phyloP scores from a whole-genome alignment of 92 coral and sea anemone genomes.

The Phenganax stokvisi region DNA sequence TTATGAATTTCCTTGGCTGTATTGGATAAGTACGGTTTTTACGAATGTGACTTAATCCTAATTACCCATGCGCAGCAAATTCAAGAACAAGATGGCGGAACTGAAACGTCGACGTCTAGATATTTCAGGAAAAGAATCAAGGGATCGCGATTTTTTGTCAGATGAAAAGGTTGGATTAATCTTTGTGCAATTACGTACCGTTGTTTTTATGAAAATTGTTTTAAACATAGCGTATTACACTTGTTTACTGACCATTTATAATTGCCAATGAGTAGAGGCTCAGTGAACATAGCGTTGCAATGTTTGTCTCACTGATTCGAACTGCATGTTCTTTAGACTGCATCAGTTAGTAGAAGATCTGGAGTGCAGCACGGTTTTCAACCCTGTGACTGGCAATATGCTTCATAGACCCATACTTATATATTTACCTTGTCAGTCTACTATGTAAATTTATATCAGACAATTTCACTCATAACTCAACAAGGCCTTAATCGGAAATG shows the following conservation, averaged over 20 bases:
- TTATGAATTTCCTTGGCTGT: too few relatives aligned
- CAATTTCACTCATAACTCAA: background rate
- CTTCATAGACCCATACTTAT: too few relatives aligned
- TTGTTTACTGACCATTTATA: background rate
- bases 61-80: slow-evolving; percentile 15
- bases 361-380: too few relatives aligned
- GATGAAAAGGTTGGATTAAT: slow-evolving; percentile 24
- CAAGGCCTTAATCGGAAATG: background rate
- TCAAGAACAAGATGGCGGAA: slow-evolving; percentile 77
- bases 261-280: too few relatives aligned
- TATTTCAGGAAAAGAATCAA: background rate
- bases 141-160: background rate
- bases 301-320: too few relatives aligned
- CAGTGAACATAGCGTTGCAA: too few relatives aligned
- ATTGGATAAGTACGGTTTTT: too few relatives aligned
- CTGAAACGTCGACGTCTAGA: slow-evolving; percentile 33
- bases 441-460: background rate
- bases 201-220: background rate
- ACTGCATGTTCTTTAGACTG: too few relatives aligned
- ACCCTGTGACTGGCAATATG: too few relatives aligned
- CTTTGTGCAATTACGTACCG: background rate
- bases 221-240: background rate
- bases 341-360: too few relatives aligned
- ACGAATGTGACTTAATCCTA: too few relatives aligned
- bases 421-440: background rate